These are phyloP conservation scores for Synergus laeviventris DNA, from an alignment of 2,888 invertebrate species.

Conservation along the genomic window DNA sequence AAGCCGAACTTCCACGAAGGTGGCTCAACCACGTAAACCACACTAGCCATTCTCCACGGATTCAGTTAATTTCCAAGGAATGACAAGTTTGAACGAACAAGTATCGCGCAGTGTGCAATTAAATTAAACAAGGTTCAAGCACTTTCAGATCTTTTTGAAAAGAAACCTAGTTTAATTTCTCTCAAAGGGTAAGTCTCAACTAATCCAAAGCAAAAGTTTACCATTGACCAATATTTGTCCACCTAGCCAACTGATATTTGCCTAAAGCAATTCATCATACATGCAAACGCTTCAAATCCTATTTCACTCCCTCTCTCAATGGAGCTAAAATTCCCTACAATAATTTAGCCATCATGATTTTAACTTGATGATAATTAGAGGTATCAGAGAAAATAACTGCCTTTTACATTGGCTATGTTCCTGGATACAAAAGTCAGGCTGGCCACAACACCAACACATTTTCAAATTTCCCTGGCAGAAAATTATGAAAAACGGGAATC, in stretches of 20 bases:
- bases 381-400: neutral
- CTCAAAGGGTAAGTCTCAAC: neutral
- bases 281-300: constrained; percentile 4
- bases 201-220: neutral
- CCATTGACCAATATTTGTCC: neutral
- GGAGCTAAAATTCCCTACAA: neutral
- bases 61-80: constrained; percentile 49
- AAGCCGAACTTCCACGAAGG: neutral
- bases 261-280: neutral
- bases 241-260: neutral
- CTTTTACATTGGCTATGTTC: neutral
- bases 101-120: neutral
- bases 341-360: neutral
- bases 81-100: constrained; percentile 30
- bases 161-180: neutral
- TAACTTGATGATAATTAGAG: neutral
- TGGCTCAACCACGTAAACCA: constrained; percentile 29
- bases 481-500: no score
- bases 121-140: neutral
- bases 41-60: constrained; percentile 48
- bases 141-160: no score
- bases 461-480: no score
- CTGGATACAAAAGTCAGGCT: no score
- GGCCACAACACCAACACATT: no score
- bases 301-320: neutral